Evolutionary conservation across 2,888 invertebrate species (phyloP).

Genomic region (Eilema griseolum): DNA sequence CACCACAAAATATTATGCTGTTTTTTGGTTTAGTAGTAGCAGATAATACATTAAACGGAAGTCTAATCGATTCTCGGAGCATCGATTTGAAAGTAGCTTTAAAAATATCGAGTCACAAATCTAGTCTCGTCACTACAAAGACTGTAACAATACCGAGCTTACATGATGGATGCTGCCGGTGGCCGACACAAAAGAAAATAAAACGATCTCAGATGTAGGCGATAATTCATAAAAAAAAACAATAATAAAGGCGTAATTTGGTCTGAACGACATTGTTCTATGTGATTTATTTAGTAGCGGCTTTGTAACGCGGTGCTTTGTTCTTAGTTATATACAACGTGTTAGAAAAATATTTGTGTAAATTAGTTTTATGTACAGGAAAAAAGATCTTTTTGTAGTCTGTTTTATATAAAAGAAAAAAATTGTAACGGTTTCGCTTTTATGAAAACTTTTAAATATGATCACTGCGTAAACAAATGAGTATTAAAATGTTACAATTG

Average conservation of each 20-base stretch:
- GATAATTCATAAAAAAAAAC: constrained; percentile 80
- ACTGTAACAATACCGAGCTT: constrained; percentile 70
- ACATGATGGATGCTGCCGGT: constrained; percentile 79
- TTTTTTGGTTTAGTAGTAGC: background rate
- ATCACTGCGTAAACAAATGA: background rate
- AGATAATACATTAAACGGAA: constrained; percentile 1
- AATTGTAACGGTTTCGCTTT: constrained; percentile 7
- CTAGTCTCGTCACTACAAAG: constrained; percentile 62
- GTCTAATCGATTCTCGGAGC: constrained; percentile 17
- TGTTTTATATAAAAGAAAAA: constrained; percentile 13
- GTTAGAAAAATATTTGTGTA: constrained; percentile 40
- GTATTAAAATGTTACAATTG: background rate
- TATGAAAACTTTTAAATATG: background rate
- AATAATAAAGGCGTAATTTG: constrained; percentile 76
- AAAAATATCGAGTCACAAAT: constrained; percentile 36
- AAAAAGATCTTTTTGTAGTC: constrained; percentile 21
- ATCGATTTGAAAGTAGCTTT: constrained; percentile 27
- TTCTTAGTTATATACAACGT: constrained; percentile 45
- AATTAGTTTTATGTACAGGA: constrained; percentile 26
- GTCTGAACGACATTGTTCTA: constrained; percentile 69
- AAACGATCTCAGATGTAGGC: constrained; percentile 72
- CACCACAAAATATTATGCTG: too few species aligned
- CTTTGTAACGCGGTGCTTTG: constrained; percentile 49
- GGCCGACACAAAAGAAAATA: constrained; percentile 70
- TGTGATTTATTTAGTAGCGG: constrained; percentile 67